Conservation (phyloP, 2,113 vertebrate species). For the Archocentrus centrarchus region DNA sequence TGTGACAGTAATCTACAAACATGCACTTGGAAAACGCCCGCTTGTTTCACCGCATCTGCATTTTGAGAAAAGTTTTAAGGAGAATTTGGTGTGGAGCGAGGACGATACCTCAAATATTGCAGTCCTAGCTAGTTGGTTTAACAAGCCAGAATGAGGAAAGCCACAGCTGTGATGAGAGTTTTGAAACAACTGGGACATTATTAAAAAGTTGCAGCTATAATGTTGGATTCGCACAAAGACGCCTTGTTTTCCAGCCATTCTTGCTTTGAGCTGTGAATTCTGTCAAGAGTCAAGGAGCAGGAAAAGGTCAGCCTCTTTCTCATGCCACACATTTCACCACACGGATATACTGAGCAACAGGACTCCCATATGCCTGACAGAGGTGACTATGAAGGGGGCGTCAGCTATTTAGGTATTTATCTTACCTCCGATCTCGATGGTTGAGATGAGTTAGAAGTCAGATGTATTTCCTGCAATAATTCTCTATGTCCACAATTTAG, state of each 20-base stretch:
- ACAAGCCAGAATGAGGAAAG: not conserved
- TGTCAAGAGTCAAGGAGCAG: constrained; percentile 33
- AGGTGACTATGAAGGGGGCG: not conserved
- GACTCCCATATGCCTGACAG: not conserved
- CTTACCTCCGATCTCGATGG: not conserved
- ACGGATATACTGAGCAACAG: not conserved
- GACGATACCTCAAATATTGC: not conserved
- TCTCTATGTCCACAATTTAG: not conserved
- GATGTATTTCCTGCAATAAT: not conserved
- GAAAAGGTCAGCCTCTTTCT: constrained; percentile 14
- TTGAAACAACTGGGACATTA: not conserved
- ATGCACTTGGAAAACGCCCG: not conserved
- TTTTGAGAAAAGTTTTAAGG: not conserved
- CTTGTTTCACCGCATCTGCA: not conserved
- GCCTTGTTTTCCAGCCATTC: not conserved
- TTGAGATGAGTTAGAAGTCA: not conserved
- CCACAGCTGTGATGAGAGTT: not conserved
- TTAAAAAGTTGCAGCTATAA: not conserved
- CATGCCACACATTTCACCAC: constrained; percentile 11
- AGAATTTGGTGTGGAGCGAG: not conserved
- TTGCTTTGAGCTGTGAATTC: not conserved
- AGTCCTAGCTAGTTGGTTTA: not conserved
- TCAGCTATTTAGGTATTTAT: not conserved
- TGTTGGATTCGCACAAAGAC: not conserved
- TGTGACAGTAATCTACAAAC: not conserved